Evolutionary conservation across 1,140 invertebrate genomes (phyloP).

Genomic region (Drosophila arizonae): DNA sequence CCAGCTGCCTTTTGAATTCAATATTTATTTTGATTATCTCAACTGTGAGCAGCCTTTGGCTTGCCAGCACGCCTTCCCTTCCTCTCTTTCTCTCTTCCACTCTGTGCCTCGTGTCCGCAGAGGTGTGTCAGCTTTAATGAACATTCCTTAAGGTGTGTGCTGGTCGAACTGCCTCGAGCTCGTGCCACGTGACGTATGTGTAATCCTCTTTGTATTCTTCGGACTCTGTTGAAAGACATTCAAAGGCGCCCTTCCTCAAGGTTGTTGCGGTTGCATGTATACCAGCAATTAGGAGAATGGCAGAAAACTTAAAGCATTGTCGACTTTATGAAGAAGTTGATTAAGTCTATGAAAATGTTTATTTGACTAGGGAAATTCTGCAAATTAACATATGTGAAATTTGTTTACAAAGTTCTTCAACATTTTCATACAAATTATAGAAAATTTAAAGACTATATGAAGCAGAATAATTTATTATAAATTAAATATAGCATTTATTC

Average conservation of each 20-base stretch:
- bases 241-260: conserved; percentile 6
- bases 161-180: conserved; percentile 34
- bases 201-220: conserved; percentile 22
- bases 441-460: too few relatives aligned
- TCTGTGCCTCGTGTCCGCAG: neutral
- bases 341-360: neutral
- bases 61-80: conserved; percentile 13
- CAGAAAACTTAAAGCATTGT: neutral
- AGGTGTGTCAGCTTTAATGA: conserved; percentile 30
- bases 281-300: conserved; percentile 15
- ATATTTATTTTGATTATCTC: conserved; percentile 64
- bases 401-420: too few relatives aligned
- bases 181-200: conserved; percentile 36
- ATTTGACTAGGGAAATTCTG: too few relatives aligned
- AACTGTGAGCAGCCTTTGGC: conserved; percentile 35
- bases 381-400: too few relatives aligned
- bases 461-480: too few relatives aligned
- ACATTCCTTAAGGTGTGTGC: conserved; percentile 30
- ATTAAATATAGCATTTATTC: too few relatives aligned
- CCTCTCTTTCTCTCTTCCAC: neutral
- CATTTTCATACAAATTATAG: too few relatives aligned
- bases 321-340: neutral
- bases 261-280: conserved; percentile 27
- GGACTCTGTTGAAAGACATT: neutral
- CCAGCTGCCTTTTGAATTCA: conserved; percentile 23